Conservation (phyloP, 2,797 vertebrate genomes). For the Numenius phaeopus region DNA sequence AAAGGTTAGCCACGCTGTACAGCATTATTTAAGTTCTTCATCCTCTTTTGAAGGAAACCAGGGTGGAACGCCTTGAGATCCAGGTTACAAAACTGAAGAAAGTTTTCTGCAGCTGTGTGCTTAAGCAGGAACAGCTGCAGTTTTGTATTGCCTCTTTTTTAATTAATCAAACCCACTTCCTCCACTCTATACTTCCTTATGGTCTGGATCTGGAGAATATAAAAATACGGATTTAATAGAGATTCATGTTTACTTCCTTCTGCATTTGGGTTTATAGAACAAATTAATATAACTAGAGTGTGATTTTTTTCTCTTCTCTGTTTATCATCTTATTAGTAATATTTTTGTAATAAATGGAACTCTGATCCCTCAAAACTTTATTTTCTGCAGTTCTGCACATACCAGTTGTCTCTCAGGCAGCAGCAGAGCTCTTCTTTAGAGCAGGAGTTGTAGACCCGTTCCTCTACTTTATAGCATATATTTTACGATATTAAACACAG, state of each 20-base stretch:
- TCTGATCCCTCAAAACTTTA: neutral
- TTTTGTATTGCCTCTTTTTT: neutral
- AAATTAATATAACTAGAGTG: neutral
- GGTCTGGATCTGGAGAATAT: constrained; percentile 26
- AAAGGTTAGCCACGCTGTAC: neutral
- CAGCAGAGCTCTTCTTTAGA: neutral
- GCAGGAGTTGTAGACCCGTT: neutral
- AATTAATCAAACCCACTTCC: constrained; percentile 56
- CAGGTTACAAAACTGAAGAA: constrained; percentile 6
- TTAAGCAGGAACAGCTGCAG: constrained; percentile 59
- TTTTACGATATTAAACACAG: neutral
- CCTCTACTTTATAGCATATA: neutral
- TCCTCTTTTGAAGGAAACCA: neutral
- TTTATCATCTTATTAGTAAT: neutral
- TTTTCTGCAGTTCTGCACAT: neutral
- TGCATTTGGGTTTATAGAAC: neutral
- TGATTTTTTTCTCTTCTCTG: neutral
- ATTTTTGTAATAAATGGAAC: neutral
- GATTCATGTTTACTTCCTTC: neutral
- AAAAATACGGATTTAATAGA: constrained; percentile 21
- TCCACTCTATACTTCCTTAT: neutral
- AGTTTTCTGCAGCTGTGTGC: constrained; percentile 18
- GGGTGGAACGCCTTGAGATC: neutral
- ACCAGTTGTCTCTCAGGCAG: neutral
- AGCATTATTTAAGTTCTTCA: neutral